Conservation (phyloP, 2,888 invertebrate genomes). For the Eupithecia insigniata region DNA sequence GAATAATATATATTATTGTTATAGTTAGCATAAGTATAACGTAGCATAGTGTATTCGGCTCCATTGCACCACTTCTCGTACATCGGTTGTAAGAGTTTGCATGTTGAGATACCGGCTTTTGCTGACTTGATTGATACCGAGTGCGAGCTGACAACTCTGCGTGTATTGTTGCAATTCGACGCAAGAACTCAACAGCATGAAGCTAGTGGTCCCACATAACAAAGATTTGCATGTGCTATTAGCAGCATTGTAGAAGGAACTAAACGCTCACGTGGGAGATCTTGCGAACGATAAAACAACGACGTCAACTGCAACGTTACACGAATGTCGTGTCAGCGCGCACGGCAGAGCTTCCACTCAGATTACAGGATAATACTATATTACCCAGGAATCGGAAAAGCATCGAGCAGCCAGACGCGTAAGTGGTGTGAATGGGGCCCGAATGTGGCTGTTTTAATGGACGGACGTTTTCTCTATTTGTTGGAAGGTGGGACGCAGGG, state of each 20-base stretch:
- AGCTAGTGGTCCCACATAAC: slow-evolving; percentile 16
- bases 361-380: slow-evolving; percentile 28
- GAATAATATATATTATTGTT: slow-evolving; percentile 25
- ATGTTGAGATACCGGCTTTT: slow-evolving; percentile 45
- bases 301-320: slow-evolving; percentile 24
- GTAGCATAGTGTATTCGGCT: slow-evolving; percentile 67
- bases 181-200: slow-evolving; percentile 13
- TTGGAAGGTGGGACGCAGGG: slow-evolving; percentile 84
- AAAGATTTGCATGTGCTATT: slow-evolving; percentile 11
- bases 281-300: slow-evolving; percentile 9
- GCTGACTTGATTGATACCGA: slow-evolving; percentile 8
- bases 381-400: slow-evolving; percentile 31
- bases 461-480: slow-evolving; percentile 77
- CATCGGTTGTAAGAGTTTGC: slow-evolving; percentile 61
- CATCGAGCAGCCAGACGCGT: slow-evolving; percentile 79
- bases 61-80: slow-evolving; percentile 81
- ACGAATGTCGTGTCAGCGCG: slow-evolving; percentile 28
- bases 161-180: slow-evolving; percentile 29
- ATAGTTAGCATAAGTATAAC: slow-evolving; percentile 49
- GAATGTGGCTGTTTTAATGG: slow-evolving; percentile 73
- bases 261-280: neutral
- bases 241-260: neutral
- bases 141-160: slow-evolving; percentile 20
- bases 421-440: slow-evolving; percentile 81
- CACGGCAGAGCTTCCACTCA: slow-evolving; percentile 22